Conservation (phyloP, 2,888 invertebrate species). For the Rhagonycha lutea region DNA sequence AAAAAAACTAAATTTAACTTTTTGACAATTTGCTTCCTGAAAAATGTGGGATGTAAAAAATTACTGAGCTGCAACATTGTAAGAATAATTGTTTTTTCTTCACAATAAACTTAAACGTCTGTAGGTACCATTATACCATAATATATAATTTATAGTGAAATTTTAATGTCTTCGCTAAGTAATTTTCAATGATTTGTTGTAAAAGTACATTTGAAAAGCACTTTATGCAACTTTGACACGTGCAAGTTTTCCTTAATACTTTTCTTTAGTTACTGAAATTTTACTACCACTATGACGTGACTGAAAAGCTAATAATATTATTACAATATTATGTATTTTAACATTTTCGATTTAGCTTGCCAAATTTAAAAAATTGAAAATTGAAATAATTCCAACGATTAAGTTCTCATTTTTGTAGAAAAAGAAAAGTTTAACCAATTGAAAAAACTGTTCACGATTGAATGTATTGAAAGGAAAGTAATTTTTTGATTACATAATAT, state of each 20-base stretch:
- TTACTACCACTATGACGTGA: neutral
- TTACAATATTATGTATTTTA: neutral
- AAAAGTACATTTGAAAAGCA: neutral
- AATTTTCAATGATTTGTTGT: neutral
- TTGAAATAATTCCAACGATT: neutral
- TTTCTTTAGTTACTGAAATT: neutral
- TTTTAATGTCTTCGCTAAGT: neutral
- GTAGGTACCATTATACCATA: too few species aligned
- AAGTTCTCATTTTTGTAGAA: neutral
- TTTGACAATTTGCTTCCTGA: neutral
- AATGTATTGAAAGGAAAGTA: neutral
- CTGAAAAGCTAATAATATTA: neutral
- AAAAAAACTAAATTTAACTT: slow-evolving; percentile 3
- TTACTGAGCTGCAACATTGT: neutral
- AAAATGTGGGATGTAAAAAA: neutral
- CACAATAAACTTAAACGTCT: neutral
- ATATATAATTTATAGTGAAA: neutral
- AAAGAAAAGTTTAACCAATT: neutral
- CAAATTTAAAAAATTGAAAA: neutral
- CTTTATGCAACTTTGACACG: neutral
- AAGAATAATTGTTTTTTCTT: neutral
- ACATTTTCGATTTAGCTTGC: neutral
- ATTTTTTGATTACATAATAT: neutral
- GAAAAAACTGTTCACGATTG: neutral
- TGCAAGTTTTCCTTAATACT: neutral